Evolutionary conservation across 2,797 vertebrate genomes (phyloP).

Genomic region (Anabas testudineus): DNA sequence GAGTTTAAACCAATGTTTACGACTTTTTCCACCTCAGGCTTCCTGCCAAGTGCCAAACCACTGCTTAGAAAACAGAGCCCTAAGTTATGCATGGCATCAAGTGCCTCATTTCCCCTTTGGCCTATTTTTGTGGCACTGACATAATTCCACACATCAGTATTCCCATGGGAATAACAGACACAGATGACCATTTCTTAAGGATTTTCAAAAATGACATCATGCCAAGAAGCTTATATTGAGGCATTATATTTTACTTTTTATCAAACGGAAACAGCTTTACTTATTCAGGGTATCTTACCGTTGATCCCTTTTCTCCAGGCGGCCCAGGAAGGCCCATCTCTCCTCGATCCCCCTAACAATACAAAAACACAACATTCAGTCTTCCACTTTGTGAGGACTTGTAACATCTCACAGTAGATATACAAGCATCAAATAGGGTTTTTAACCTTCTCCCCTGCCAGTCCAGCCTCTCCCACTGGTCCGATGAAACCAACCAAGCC

Average conservation of each 20-base stretch:
- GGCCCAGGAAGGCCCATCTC: constrained; percentile 92
- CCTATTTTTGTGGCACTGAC: constrained; percentile 21
- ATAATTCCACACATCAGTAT: constrained; percentile 56
- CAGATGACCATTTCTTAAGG: constrained; percentile 6
- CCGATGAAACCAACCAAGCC: constrained; percentile 95
- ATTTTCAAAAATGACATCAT: not conserved
- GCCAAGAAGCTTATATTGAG: not conserved
- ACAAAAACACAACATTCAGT: constrained; percentile 16
- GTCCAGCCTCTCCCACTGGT: constrained; percentile 92
- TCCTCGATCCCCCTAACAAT: constrained; percentile 92
- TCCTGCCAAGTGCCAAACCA: constrained; percentile 37
- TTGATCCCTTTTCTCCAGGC: constrained; percentile 94
- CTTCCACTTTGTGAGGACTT: constrained; percentile 1
- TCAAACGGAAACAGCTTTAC: not conserved
- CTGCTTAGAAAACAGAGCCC: constrained; percentile 27
- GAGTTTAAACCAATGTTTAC: constrained; percentile 42
- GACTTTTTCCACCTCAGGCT: constrained; percentile 24
- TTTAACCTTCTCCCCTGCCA: constrained; percentile 94
- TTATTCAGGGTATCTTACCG: constrained; percentile 83
- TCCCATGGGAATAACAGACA: constrained; percentile 82
- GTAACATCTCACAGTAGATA: constrained; percentile 6
- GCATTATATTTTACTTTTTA: not conserved
- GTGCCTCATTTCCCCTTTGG: constrained; percentile 8
- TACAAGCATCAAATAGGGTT: not conserved
- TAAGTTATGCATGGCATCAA: constrained; percentile 10